Conservation (phyloP, 2,797 vertebrate species). For the Pangasius krempfi region DNA sequence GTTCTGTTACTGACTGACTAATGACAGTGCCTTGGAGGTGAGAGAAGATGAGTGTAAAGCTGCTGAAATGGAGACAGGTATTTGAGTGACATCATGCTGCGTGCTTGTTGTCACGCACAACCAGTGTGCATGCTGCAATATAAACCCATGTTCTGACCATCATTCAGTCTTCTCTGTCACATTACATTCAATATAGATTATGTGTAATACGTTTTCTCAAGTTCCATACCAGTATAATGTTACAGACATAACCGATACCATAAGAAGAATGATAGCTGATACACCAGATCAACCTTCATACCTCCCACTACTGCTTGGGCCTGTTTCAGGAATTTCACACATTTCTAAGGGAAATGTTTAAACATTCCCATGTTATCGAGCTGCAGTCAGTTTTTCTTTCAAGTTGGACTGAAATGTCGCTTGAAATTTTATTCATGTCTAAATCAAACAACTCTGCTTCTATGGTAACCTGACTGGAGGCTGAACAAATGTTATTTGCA, state of each 20-base stretch:
- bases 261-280: neutral
- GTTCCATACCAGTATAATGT: neutral
- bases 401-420: neutral
- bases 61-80: neutral
- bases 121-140: constrained; percentile 10
- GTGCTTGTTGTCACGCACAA: neutral
- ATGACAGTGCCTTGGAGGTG: too few relatives aligned
- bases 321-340: constrained; percentile 3
- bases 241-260: neutral
- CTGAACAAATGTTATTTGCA: constrained; percentile 33
- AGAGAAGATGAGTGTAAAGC: neutral
- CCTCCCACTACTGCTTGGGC: neutral
- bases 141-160: neutral
- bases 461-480: constrained; percentile 24
- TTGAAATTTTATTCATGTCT: constrained; percentile 3
- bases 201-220: neutral
- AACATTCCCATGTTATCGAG: neutral
- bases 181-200: neutral
- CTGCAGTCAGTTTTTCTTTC: neutral
- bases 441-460: constrained; percentile 9
- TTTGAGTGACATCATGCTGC: neutral
- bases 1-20: neutral
- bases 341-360: neutral
- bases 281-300: neutral
- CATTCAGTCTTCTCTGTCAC: neutral